Base-by-base conservation (phyloP, 2,113 vertebrate genomes). In the Cairina moschata region DNA sequence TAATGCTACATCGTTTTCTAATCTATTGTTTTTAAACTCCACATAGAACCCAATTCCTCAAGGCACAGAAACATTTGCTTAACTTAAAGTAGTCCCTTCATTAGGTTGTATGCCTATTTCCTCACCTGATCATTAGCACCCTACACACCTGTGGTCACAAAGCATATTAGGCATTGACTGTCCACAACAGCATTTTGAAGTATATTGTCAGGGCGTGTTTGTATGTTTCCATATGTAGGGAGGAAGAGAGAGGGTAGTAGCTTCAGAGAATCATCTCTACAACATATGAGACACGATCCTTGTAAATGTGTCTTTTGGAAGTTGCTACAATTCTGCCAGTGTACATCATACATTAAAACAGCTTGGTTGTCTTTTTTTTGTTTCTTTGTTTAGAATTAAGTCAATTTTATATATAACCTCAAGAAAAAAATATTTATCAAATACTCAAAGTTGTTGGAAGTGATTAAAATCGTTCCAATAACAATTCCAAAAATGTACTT, bases 141-240 rank as follows among this genome's bases (percentile, higher is more conserved):
- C 58, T 58, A 62, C 1, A 21, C 1, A 2, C 10, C 28, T 67
- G 13, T 4, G 4, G 13, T 69, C 58, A 73, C 23, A 76, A 68
- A 80, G 9, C 0, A 0, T 28, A n/a, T 59, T 17, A 60, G 54
- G 21, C 40, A 36, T 5, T 36, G 31, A 9, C 55, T 76, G 38
- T 65, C 29, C 23, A 86, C 31, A 86, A 46, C 12, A 79, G 23
- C 46, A 4, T 68, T 73, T 42, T 32, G 42, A 48, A 55, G 5
- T n/a, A 17, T 6, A 17, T 7, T 26, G 38, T 7, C 20, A 72
- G n/a, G 32, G 42, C 0, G 0, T 14, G 26, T 63, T 11, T 72
- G 31, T 0, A 0, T 34, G 26, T n/a, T 62, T 54, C 52, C 44
- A 44, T 8, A 16, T 1, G 1, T 7, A 14, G 17, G 34, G 13